phyloP scores from a whole-genome alignment of 1,140 invertebrate species.

The Araneus ventricosus region DNA sequence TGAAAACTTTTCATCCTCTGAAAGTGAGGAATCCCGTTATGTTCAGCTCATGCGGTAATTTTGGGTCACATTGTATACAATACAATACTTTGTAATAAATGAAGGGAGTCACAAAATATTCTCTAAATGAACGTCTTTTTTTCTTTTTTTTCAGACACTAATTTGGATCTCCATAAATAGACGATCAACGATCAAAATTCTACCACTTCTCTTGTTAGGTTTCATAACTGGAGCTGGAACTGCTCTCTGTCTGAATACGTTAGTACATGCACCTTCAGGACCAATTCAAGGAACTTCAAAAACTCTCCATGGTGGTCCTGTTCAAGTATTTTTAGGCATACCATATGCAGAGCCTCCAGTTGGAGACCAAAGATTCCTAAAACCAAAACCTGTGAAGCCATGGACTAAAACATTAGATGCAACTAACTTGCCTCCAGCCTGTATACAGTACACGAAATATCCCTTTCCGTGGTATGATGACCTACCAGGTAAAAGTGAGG shows the following conservation, averaged over 20 bases:
- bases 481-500: slow-evolving; percentile 76
- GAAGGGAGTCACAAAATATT: too few species aligned
- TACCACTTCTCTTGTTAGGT: slow-evolving; percentile 61
- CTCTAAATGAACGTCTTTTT: too few species aligned
- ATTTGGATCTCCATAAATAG: background rate
- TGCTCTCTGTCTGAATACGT: too few species aligned
- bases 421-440: background rate
- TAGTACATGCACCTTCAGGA: background rate
- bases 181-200: slow-evolving; percentile 56
- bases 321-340: background rate
- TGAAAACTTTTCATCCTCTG: too few species aligned
- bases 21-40: too few species aligned
- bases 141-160: background rate
- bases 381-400: background rate
- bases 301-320: background rate
- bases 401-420: background rate
- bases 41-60: too few species aligned
- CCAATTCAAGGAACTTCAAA: background rate
- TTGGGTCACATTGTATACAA: too few species aligned
- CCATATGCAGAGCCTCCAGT: background rate
- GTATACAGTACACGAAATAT: background rate
- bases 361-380: background rate
- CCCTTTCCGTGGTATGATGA: background rate
- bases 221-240: background rate
- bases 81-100: too few species aligned